Evolutionary conservation across 2,113 vertebrate species (phyloP), one percentile per base, ranked within the genome.

Genomic region (Ictidomys tridecemlineatus): DNA sequence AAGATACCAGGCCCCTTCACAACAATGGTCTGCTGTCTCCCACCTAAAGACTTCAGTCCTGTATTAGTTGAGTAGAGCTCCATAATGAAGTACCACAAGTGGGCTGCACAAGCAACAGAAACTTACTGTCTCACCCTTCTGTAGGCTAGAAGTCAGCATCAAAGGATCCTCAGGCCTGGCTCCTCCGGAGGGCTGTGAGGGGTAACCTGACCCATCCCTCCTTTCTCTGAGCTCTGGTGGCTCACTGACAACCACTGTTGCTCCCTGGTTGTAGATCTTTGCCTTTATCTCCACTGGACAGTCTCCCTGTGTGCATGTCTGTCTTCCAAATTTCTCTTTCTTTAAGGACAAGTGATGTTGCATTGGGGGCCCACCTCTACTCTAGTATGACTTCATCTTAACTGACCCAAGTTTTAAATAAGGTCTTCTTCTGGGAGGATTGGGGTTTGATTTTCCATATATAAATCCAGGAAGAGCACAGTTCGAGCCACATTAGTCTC

Each of bases 261-360:
- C 72, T 39, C 32, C 37, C n/a, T 89, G 30, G 79, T 84, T 76
- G 12, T 53, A 14, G 37, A 69, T 73, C 11, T 89, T 37, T n/a
- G 76, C n/a, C 70, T 86, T 69, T 42, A 10, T 70, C 26, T 65
- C 79, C 17, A 22, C 37, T 42, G 58, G 70, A 53, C 48, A 14
- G 73, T 72, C 63, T 7, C 79, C 32, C 58, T 77, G 9, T 79
- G 80, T 70, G 51, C 4, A 26, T 0, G 24, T 84, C 76, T 80
- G 32, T 91, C 73, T 95, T 65, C 58, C 72, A 58, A 86, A 80
- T 30, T 83, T 58, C 67, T 92, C 30, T 84, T 85, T 87, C 63
- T 69, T 30, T 89, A 82, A 90, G 39, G 61, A 79, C 73, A 24
- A 30, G 14, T 77, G 58, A 51, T 76, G 39, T 26, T 72, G 85